Percentiles rank a stretch among this genome's conserved stretches.
These are phyloP conservation scores for Ciconia nigra DNA, from an alignment of 2,797 vertebrate species.

Conservation along the genomic window DNA sequence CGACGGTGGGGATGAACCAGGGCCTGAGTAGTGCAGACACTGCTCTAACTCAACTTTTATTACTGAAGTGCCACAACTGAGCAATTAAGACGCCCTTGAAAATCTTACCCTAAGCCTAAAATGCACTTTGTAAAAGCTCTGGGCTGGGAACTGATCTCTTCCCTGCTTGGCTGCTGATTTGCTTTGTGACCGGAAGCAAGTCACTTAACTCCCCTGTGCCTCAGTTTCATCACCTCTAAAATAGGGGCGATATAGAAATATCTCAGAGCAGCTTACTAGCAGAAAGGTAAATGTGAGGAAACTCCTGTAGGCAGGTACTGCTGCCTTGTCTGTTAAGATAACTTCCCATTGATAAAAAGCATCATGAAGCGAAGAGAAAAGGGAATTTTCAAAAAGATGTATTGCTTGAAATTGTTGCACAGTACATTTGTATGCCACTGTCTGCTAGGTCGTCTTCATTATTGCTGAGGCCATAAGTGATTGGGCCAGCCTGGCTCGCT, in stretches of 20 bases:
- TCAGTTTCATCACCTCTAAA: constrained; percentile 51
- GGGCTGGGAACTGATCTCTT: constrained; percentile 13
- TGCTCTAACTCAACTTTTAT: constrained; percentile 18
- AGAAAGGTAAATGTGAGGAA: constrained; percentile 17
- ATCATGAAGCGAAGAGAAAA: not conserved
- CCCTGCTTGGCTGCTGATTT: constrained; percentile 23
- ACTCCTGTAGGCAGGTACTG: constrained; percentile 13
- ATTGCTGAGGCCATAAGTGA: not conserved
- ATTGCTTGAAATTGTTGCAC: not conserved
- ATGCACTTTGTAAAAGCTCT: constrained; percentile 20
- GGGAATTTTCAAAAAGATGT: not conserved
- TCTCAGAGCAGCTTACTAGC: not conserved
- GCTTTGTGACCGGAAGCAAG: constrained; percentile 40
- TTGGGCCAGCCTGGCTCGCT: not conserved
- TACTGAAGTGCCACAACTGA: not conserved
- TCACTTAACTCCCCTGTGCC: constrained; percentile 22
- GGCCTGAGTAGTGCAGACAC: not conserved
- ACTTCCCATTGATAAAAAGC: not conserved
- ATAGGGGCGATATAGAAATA: not conserved
- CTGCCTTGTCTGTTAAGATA: constrained; percentile 27
- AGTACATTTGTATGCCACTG: not conserved
- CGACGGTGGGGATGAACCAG: not conserved
- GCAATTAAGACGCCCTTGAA: constrained; percentile 22
- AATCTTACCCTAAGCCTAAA: constrained; percentile 27
- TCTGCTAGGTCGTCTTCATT: not conserved